Evolutionary conservation across 2,888 invertebrate species (phyloP).

Genomic region (Synergus gifuensis): DNA sequence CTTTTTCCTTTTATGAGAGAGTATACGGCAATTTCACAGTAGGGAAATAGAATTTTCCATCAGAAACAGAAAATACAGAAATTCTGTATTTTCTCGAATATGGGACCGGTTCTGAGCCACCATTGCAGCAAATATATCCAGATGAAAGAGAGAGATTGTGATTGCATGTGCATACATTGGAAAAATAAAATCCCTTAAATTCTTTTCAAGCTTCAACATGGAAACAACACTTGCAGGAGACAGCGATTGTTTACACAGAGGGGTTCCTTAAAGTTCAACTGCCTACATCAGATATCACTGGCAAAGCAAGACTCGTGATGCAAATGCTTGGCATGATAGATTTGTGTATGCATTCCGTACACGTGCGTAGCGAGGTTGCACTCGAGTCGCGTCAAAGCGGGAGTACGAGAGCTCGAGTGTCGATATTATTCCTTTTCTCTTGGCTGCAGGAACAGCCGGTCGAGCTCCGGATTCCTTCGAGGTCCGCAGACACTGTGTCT

Average conservation of each 20-base stretch:
- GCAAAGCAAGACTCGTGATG: slow-evolving; percentile 20
- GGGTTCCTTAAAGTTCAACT: slow-evolving; percentile 21
- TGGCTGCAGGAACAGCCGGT: slow-evolving; percentile 16
- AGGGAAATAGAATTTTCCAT: slow-evolving; percentile 4
- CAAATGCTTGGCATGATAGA: slow-evolving; percentile 38
- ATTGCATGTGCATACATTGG: background rate
- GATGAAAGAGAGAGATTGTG: slow-evolving; percentile 9
- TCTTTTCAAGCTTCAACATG: slow-evolving; percentile 19
- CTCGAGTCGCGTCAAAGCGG: slow-evolving; percentile 19
- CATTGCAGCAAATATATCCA: slow-evolving; percentile 15
- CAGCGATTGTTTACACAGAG: slow-evolving; percentile 27
- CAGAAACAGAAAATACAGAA: background rate
- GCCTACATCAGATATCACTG: slow-evolving; percentile 19
- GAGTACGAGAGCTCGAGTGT: slow-evolving; percentile 24
- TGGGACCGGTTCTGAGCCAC: slow-evolving; percentile 5
- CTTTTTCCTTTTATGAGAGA: background rate
- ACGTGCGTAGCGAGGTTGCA: slow-evolving; percentile 21
- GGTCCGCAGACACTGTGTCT: slow-evolving; percentile 37
- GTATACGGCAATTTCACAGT: background rate
- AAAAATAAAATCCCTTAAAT: slow-evolving; percentile 9
- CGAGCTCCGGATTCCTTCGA: slow-evolving; percentile 28
- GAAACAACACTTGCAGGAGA: slow-evolving; percentile 29
- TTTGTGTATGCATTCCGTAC: slow-evolving; percentile 31
- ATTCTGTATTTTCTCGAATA: background rate
- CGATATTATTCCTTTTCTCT: slow-evolving; percentile 39